Conservation (phyloP, 2,888 invertebrate genomes). For the Hydrotaea diabolus region DNA sequence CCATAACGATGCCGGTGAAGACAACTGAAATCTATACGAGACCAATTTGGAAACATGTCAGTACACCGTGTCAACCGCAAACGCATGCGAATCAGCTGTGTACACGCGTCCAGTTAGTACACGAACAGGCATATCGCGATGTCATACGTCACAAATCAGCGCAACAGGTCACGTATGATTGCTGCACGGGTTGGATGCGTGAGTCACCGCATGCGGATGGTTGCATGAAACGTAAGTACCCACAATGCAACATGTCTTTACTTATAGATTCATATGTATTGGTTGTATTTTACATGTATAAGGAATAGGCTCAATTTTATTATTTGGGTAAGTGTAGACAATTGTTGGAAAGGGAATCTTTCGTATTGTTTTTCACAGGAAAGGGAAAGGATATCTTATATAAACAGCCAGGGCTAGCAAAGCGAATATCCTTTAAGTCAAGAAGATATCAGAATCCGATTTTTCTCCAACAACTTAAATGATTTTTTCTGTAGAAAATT, state of each 20-base stretch:
- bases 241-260: not conserved
- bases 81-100: slow-evolving; percentile 82
- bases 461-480: no score
- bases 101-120: slow-evolving; percentile 82
- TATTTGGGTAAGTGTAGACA: not conserved
- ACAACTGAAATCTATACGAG: slow-evolving; percentile 82
- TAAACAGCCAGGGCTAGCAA: no score
- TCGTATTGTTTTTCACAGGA: not conserved
- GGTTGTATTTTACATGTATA: no score
- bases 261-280: not conserved
- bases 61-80: slow-evolving; percentile 81
- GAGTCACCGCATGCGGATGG: slow-evolving; percentile 82
- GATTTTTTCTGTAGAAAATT: no score
- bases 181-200: slow-evolving; percentile 85
- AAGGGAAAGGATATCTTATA: not conserved
- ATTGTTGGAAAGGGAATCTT: not conserved
- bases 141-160: slow-evolving; percentile 81
- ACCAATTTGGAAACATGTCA: slow-evolving; percentile 82
- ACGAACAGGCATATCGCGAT: slow-evolving; percentile 82
- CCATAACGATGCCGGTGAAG: slow-evolving; percentile 81
- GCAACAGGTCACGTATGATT: slow-evolving; percentile 82
- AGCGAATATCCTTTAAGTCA: no score
- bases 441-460: no score
- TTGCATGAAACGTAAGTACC: slow-evolving; percentile 84
- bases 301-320: not conserved